Percentiles rank a stretch among this genome's conserved stretches.
Conservation (phyloP, 1,140 invertebrate species). For the Adelges cooleyi region DNA sequence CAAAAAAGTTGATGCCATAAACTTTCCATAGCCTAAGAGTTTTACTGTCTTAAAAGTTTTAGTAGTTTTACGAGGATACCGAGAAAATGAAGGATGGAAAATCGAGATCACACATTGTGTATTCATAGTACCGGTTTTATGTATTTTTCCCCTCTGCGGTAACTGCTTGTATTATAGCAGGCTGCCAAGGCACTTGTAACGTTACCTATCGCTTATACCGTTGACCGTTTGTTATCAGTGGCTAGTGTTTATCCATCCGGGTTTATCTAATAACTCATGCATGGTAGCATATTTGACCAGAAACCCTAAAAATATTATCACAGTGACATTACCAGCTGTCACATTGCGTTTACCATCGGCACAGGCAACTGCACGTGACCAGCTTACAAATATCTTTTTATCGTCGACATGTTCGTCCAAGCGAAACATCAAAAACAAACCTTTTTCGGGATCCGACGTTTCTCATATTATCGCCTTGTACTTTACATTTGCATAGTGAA, state of each 20-base stretch:
- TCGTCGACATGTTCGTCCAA: not conserved
- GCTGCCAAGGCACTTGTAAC: too few relatives aligned
- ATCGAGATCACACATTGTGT: not conserved
- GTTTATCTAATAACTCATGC: too few relatives aligned
- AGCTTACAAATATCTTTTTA: not conserved
- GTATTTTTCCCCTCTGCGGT: not conserved
- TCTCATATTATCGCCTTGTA: too few relatives aligned
- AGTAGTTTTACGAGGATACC: not conserved
- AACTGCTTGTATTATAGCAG: not conserved
- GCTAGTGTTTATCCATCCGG: too few relatives aligned
- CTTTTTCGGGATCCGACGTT: too few relatives aligned
- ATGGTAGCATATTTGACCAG: not conserved
- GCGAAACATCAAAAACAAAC: not conserved
- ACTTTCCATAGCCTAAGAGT: conserved; percentile 3
- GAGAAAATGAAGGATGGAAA: not conserved
- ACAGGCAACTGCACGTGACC: not conserved
- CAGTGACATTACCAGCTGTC: not conserved
- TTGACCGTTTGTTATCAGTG: too few relatives aligned
- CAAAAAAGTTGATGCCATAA: not conserved
- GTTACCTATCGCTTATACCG: too few relatives aligned
- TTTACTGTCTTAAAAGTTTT: conserved; percentile 13
- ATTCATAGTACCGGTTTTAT: not conserved
- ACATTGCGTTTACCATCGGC: not conserved
- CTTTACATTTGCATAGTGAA: too few relatives aligned
- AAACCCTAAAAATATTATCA: too few relatives aligned